Evolutionary conservation across 2,888 invertebrate species (phyloP).

Genomic region (Dioctria rufipes): DNA sequence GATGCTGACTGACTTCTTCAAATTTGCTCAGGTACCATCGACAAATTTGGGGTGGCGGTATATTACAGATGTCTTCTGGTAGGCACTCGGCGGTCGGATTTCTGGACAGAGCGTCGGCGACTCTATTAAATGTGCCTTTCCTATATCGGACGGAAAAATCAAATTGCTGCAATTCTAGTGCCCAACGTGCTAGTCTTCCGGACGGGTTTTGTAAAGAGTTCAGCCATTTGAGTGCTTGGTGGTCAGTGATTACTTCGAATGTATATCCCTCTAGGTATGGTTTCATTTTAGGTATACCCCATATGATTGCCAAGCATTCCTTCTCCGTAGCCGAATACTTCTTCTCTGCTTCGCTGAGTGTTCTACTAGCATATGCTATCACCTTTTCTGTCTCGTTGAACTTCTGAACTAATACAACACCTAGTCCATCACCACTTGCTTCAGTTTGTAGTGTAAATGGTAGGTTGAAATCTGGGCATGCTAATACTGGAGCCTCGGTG

Average conservation of each 20-base stretch:
- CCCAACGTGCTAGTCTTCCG: too few relatives aligned
- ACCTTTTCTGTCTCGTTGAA: slow-evolving; percentile 56
- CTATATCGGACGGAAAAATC: too few relatives aligned
- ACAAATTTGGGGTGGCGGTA: too few relatives aligned
- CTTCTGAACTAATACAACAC: slow-evolving; percentile 13
- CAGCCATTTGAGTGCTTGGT: neutral
- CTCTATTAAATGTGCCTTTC: too few relatives aligned
- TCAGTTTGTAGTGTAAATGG: neutral
- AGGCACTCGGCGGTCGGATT: too few relatives aligned
- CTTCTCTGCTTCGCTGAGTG: slow-evolving; percentile 10
- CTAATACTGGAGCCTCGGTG: slow-evolving; percentile 11
- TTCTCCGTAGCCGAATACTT: slow-evolving; percentile 1
- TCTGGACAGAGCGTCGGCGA: too few relatives aligned
- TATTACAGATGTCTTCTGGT: too few relatives aligned
- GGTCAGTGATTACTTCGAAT: neutral
- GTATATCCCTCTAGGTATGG: neutral
- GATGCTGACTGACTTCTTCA: too few relatives aligned
- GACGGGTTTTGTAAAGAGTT: too few relatives aligned
- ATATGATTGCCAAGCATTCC: neutral
- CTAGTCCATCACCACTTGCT: neutral
- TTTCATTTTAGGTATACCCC: neutral
- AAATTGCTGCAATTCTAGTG: too few relatives aligned
- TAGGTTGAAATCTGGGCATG: neutral
- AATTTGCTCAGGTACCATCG: too few relatives aligned
- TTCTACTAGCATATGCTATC: slow-evolving; percentile 51